A percentile compares a stretch with the other conserved stretches of the same genome.
phyloP scores from a whole-genome alignment of 2,797 vertebrate species.

The Rhabdophis nuchalis region DNA sequence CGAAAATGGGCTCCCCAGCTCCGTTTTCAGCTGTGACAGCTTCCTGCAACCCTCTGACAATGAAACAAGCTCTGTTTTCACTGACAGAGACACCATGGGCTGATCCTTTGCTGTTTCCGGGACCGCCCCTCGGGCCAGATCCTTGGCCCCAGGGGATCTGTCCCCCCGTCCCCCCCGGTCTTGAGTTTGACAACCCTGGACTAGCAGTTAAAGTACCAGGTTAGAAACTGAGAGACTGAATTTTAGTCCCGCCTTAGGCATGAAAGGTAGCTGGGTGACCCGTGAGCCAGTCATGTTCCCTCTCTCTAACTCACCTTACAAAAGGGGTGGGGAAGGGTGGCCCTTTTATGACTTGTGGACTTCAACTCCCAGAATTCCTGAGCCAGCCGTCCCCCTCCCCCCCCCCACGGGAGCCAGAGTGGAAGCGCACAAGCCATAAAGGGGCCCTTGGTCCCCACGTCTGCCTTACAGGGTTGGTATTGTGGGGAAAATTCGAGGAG shows the following conservation, averaged over 20 bases:
- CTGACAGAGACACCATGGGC: too few species aligned
- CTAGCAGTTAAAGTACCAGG: not conserved
- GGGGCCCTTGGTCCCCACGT: rapidly evolving
- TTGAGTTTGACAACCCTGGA: not conserved
- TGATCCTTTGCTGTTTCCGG: too few species aligned
- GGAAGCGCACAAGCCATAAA: not conserved
- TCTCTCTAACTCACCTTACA: not conserved
- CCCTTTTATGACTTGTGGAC: not conserved
- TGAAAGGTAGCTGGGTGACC: not conserved
- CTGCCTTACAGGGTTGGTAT: not conserved
- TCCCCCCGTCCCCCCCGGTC: too few species aligned
- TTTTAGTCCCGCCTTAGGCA: not conserved
- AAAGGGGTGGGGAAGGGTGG: not conserved
- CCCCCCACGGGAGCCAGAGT: too few species aligned
- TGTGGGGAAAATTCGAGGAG: not conserved
- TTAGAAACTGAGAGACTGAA: not conserved
- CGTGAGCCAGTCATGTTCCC: not conserved
- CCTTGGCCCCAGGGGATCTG: too few species aligned
- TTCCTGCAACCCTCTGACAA: too few species aligned
- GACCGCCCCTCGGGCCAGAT: too few species aligned
- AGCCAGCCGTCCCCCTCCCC: too few species aligned
- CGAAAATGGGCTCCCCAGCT: too few species aligned
- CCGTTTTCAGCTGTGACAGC: too few species aligned
- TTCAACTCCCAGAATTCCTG: not conserved
- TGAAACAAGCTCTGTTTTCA: too few species aligned